Base-by-base conservation (phyloP, 2,888 invertebrate species). In the Rhogogaster chlorosoma region DNA sequence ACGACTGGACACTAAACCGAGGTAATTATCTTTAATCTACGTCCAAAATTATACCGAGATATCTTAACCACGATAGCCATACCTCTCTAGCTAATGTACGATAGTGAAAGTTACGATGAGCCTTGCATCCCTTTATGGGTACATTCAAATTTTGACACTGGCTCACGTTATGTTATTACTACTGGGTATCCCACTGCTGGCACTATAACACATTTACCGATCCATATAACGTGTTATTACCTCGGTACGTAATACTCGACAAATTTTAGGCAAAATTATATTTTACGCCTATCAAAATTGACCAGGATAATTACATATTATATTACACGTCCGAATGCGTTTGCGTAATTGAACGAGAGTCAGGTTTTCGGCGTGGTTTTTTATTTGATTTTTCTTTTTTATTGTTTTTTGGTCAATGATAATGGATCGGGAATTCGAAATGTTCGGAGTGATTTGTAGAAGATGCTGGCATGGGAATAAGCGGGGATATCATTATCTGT, bases 21-120 rank as follows among this genome's bases (percentile, higher is more conserved):
- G 45, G 64, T 78, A 89, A 89, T 90, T 90, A 89, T 90, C 89
- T 90, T 90, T 88, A 84, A 84, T 84, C 84, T 84, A 57, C 84
- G 70, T 53, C 67, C 26, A 80, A 78, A 84, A 82, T 84, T 84
- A 78, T 78, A 84, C 71, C 49, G 29, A 71, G 83, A 83, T 71
- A 70, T 70, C 53, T 70, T 70, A 45, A 32, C 61, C 26, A 32
- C 61, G 67, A 64, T 38, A 67, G 67, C 67, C 29, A 26, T 26
- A 26, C 29, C 18, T 29, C 53, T 53, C 71, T 53, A 18, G 36
- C 73, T 36, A 77, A 77, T 53, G 77, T 10, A 80, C 36, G 80
- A 80, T 80, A 80, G 80, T 61, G 22, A 36, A 80, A 61, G 80
- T 80, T 80, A 80, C 80, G 80, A 77, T 18, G 32, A 80, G 26